Base-by-base conservation (phyloP, 1,140 invertebrate species). In the Drosophila simulans region DNA sequence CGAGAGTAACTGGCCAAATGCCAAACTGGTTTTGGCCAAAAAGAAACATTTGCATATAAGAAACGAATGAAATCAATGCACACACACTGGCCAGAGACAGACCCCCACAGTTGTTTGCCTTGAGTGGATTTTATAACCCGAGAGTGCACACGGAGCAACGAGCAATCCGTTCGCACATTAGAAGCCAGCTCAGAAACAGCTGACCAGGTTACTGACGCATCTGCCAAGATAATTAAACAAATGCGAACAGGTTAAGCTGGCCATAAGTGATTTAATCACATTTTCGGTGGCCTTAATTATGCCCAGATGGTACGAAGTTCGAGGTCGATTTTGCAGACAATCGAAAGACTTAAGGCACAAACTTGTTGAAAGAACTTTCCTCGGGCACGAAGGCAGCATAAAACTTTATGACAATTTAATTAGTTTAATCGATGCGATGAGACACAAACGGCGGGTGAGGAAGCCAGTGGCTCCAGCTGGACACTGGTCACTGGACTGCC, bases 381-480 rank as follows among this genome's bases (percentile, higher is more conserved):
- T 48, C 31, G 12, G 15, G 37, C 45, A 22, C 5, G 31, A 1
- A 37, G 40, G 42, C 25, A 69, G 39, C 55, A 70, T 68, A 55
- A 49, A 74, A 66, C 48, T 84, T 90, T 84, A 89, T 78, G 77
- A 77, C 84, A 89, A 80, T 84, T 89, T 89, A 90, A 89, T 89
- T 84, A 84, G 85, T 71, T 89, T 90, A 89, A 90, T 89, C 68
- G 84, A 78, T 77, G 80, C 77, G 88, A 84, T 85, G 88, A 90
- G 77, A 74, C 37, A 12, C 42, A 22, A 34, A n/a, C 40, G 45
- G 17, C 10, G 34, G 34, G 37, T 20, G 42, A 69, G 34, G 31
- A 1, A 42, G 43, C 31, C n/a, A 27, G 25, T 51, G 17, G 8
- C 7, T 31, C 31, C 31, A 31, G 31, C 31, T 31, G 31, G 31